Base-by-base conservation (phyloP, 2,888 invertebrate genomes). In the Cyclophora albipunctata region DNA sequence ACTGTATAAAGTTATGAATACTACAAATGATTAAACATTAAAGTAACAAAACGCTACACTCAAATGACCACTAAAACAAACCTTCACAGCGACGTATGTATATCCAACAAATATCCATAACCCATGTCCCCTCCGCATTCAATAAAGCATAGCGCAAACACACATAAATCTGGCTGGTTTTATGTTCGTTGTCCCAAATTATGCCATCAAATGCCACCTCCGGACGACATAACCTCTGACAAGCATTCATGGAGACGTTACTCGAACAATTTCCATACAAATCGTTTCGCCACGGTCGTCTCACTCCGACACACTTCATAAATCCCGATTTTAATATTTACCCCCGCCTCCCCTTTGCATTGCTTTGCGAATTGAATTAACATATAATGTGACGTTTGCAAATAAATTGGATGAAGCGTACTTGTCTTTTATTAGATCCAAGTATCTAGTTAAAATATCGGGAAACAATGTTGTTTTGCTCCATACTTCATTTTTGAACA, bases 311-410 rank as follows among this genome's bases (percentile, higher is more conserved):
- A 78, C 84, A 84, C 77, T 78, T 82, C 84, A 82, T 88, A 86
- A 84, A 87, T 85, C 84, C 78, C 78, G 73, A 82, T 85, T 86
- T 84, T 84, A 84, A 84, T 86, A 85, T 85, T 78, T 67, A 63
- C 57, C 62, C 62, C 69, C 69, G 60, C 73, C 69, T 75, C 69
- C 70, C 62, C 71, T 63, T 59, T 60, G 54, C 53, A 58, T 60
- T 67, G 57, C 63, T 65, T 63, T 62, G 62, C 64, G 62, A 62
- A 51, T 49, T 51, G 49, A 58, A 52, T 57, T 57, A 47, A 52
- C 54, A 52, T 45, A 45, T 40, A 51, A 54, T 48, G 54, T 43
- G 51, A 47, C 41, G 45, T 55, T 49, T 50, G 44, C n/a, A 54
- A 49, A 49, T 52, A 54, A 48, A 45, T 34, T 45, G 47, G 43